phyloP scores from a whole-genome alignment of 2,797 vertebrate species.

The Spheniscus humboldti region DNA sequence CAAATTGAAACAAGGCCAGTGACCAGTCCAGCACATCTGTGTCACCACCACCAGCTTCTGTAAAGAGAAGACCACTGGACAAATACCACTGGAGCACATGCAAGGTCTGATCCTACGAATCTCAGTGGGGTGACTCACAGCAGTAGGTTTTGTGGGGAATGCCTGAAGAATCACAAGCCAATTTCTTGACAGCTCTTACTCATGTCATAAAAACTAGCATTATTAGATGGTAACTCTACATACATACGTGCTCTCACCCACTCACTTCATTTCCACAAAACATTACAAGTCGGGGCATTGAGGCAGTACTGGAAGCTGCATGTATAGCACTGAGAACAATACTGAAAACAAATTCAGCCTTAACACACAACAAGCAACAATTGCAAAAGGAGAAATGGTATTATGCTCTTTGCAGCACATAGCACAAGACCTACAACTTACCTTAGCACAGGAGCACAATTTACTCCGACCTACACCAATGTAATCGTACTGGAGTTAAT shows the following conservation, averaged over 20 bases:
- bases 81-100: background rate
- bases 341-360: background rate
- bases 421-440: background rate
- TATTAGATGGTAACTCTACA: background rate
- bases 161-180: background rate
- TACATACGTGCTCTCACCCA: background rate
- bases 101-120: background rate
- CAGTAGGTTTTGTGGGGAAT: background rate
- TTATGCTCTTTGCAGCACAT: background rate
- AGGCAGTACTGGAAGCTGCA: background rate
- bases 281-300: background rate
- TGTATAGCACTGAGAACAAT: background rate
- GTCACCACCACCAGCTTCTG: background rate
- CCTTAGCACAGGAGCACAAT: background rate
- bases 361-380: background rate
- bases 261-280: background rate
- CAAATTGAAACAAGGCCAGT: background rate
- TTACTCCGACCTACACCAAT: background rate
- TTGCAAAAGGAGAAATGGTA: background rate
- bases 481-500: background rate
- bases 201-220: background rate
- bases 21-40: background rate
- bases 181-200: background rate
- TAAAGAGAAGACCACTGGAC: background rate
- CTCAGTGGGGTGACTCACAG: background rate